Base-by-base conservation (phyloP, 2,113 vertebrate species). In the Salvelinus alpinus region DNA sequence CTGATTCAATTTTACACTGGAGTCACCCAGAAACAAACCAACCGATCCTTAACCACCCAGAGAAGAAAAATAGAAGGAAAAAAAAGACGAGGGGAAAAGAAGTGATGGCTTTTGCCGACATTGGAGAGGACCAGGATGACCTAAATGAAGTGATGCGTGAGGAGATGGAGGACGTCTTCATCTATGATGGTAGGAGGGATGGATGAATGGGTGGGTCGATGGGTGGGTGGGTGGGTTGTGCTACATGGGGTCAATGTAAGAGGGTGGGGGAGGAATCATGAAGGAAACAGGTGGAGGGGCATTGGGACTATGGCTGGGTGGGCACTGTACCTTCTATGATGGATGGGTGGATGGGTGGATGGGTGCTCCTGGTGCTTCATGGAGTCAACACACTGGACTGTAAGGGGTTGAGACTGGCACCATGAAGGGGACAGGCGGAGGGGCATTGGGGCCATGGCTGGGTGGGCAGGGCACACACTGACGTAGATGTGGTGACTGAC, bases 81-180 rank as follows among this genome's bases (percentile, higher is more conserved):
- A 38, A 14, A 14, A 27, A 24, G 13, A n/a, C 11, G 44, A 54
- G 64, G 59, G 71, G 70, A 80, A 72, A 13, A 31, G 44, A 69
- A 85, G 78, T 59, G 77, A 92, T 92, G 91, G 89, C 89, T 48
- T 70, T 88, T 86, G 78, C 82, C 38, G 81, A 90, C 77, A 85
- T 90, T 74, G 78, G 77, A 1, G 86, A 54, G 51, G 51, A 54
- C 16, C 51, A 91, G 82, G 87, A 90, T 74, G 86, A 93, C 86
- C 81, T 91, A 73, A 87, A 90, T 67, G 88, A 89, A 77, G 70
- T 85, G 81, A 89, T 93, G 86, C 89, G 71, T 0, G 92, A 93
- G 69, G 93, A 94, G 86, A 89, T 89, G 0, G 92, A 94, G 84
- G 93, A 94, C 5, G 83, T 91, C 82, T 94, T 93, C 88, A 89